Evolutionary conservation across 1,140 invertebrate species (phyloP), one percentile per base, ranked within the genome.

Genomic region (Zaprionus ghesquierei): DNA sequence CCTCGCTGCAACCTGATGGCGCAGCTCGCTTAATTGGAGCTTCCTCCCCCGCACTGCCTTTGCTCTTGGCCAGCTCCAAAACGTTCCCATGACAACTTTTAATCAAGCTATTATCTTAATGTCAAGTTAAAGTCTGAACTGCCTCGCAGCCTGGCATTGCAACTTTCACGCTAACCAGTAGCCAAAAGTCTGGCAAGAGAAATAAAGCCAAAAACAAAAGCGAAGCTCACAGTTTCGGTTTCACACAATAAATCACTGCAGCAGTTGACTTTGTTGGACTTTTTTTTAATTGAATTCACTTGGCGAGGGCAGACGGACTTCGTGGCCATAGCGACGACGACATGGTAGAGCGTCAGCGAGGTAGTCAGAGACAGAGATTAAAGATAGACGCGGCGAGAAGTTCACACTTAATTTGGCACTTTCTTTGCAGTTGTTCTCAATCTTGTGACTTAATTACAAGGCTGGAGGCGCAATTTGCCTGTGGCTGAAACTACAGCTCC

Each of bases 41-140:
- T 77, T 69, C 49, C 12, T 15, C 25, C 77, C 46, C 38, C 33
- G 8, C 33, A 15, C 35, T 68, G 54, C 78, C 55, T 44, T 51
- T 31, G 46, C 41, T 31, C 35, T 8, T 15, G 35, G 35, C 35
- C 35, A 41, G 5, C 6, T 15, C n/a, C n/a, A 2, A 5, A 15
- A 15, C 38, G 63, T 79, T 87, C 79, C 69, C 81, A 86, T 82
- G 82, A 89, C 84, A 89, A 89, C 53, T 79, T 89, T 89, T 82
- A 87, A 89, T 87, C 82, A 87, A 87, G 82, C 74, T 66, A 87
- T 87, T 87, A 89, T 87, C 84, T 76, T 68, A 76, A 69, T 86
- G 82, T 70, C 71, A 79, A 78, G 71, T 41, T 51, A 5, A 15
- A 41, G n/a, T 41, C n/a, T n/a, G n/a, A n/a, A n/a, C n/a, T n/a